phyloP scores from a whole-genome alignment of 1,140 invertebrate species.

The Drosophila ambigua region DNA sequence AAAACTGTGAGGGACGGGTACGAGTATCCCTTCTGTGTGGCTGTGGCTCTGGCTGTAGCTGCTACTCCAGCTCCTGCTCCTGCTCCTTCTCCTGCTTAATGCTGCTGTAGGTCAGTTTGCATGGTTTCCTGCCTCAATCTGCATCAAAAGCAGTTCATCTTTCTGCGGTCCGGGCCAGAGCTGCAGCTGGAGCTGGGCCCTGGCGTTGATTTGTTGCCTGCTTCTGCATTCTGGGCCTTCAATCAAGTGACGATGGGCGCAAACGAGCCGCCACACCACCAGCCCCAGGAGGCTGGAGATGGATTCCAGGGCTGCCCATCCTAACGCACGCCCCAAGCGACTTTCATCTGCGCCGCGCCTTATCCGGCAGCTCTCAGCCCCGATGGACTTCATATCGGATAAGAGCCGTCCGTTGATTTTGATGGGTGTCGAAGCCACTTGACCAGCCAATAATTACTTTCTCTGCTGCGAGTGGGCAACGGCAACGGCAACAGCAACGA shows the following conservation, averaged over 20 bases:
- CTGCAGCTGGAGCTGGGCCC: not conserved
- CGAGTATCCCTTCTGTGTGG: not conserved
- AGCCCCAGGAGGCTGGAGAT: constrained; percentile 20
- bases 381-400: constrained; percentile 50
- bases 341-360: constrained; percentile 68
- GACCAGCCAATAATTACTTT: constrained; percentile 74
- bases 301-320: constrained; percentile 37
- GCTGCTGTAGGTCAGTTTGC: constrained; percentile 78
- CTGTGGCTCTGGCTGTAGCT: constrained; percentile 1
- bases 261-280: constrained; percentile 50
- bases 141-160: constrained; percentile 51
- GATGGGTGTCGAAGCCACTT: constrained; percentile 60
- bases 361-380: constrained; percentile 28
- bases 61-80: no score
- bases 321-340: constrained; percentile 54
- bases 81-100: constrained; percentile 7
- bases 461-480: constrained; percentile 47
- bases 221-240: constrained; percentile 73
- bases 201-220: constrained; percentile 78
- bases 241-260: constrained; percentile 76
- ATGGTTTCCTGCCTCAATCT: not conserved
- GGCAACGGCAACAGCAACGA: not conserved
- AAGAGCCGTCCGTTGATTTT: constrained; percentile 45
- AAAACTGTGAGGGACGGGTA: constrained; percentile 56
- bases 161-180: constrained; percentile 5